Base-by-base conservation (phyloP, 2,888 invertebrate species). In the Molorchus minor region DNA sequence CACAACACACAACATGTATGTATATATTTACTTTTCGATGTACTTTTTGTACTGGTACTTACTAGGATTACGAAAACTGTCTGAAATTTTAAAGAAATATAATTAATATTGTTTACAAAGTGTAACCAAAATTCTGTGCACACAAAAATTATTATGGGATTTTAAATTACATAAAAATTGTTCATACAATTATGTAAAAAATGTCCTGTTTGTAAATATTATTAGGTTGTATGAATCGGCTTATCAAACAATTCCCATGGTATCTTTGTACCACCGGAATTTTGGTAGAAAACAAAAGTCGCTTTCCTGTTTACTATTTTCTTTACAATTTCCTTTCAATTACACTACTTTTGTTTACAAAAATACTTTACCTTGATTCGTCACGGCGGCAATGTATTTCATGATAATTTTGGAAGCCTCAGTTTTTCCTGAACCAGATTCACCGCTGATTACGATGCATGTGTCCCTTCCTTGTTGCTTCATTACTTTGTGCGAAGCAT, bases 361-460 rank as follows among this genome's bases (percentile, higher is more conserved):
- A n/a, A 51, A 1, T 21, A 7, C 7, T 30, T 61, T 71, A 79
- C 88, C 84, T 75, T 80, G 79, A 82, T 97, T 98, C 17, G 98
- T 98, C 62, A 98, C 96, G 2, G 98, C 98, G 0, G 98, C 98
- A 68, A 99, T 96, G 77, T 94, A 94, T 77, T 95, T 93, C 98
- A 99, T 98, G 69, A 99, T 98, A 76, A 98, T 97, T 84, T 99
- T 99, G 58, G 97, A 97, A 0, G 98, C 97, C 80, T 99, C 98
- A 3, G 98, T 99, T 83, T 99, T 99, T 29, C 98, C 99, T 16
- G 97, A 91, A 1, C 99, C 99, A 1, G 96, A 97, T 82, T 99
- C 98, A 0, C 95, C 94, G n/a, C 93, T 93, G 76, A 99, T 99
- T 33, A 99, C 93, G 67, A 99, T 97, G 79, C 98, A 99, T 3